Base-by-base conservation (phyloP, 2,888 invertebrate species). In the Diloba caeruleocephala region DNA sequence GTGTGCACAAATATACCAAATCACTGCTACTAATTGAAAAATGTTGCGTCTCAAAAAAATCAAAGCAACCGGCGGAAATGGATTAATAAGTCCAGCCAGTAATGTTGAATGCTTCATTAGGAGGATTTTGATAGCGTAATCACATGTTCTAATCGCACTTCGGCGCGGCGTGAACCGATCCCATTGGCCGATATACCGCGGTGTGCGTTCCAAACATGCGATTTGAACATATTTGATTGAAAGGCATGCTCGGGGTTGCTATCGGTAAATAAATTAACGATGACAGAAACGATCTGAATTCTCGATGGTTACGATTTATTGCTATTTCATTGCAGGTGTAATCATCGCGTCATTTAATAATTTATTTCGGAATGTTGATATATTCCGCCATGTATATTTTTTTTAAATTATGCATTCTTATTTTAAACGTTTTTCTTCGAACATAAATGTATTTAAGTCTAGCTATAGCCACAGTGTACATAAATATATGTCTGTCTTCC, bases 31-130 rank as follows among this genome's bases (percentile, higher is more conserved):
- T 90, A 89, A 90, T 91, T 89, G 87, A 76, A 69, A 52, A 54
- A 76, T 71, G 73, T 74, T 69, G 58, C 71, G 64, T 64, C 63
- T 73, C 64, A 68, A 75, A 80, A 78, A 74, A 72, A 69, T 69
- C 81, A 84, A 84, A 79, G 84, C 71, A 39, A 65, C 83, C 90
- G 87, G 87, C 90, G 90, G 90, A 90, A 85, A 81, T 69, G 70
- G 60, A 67, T 68, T 66, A 76, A 75, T 78, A 74, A 73, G 74
- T 71, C 68, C 78, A 77, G 71, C 72, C 71, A 70, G 74, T 59
- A 71, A 74, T 68, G 55, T 56, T 74, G 78, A 77, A 76, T 71
- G 77, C 74, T 73, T 79, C 78, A 81, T 85, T 82, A 79, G 71
- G 71, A 78, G 76, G 78, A 82, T 85, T 87, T 84, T 76, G 84